Conservation (phyloP, 1,140 invertebrate genomes). For the Brachionus asplanchnoidis region DNA sequence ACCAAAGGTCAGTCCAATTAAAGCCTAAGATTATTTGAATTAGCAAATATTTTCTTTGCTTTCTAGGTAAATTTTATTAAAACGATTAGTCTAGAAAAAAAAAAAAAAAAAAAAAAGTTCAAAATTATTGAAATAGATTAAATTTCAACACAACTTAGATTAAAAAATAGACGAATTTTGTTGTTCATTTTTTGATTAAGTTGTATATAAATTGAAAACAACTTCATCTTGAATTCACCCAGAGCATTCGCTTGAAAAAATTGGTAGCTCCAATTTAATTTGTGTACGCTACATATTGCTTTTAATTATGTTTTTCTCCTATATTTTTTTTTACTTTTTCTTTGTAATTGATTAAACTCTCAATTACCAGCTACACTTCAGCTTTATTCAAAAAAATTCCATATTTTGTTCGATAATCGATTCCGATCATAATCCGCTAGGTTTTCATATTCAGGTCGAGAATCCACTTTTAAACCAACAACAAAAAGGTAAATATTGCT, state of each 20-base stretch:
- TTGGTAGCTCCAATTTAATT: neutral
- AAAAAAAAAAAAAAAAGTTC: neutral
- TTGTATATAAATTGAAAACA: neutral
- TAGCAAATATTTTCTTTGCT: neutral
- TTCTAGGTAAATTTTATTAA: neutral
- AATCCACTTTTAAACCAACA: neutral
- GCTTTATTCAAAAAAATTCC: neutral
- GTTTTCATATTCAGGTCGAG: neutral
- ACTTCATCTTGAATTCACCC: neutral
- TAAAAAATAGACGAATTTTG: neutral
- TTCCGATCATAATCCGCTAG: neutral
- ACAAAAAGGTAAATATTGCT: constrained; percentile 2
- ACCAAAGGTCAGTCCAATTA: neutral
- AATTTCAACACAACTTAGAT: neutral
- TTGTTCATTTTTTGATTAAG: neutral
- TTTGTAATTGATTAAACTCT: neutral
- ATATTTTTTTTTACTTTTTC: neutral
- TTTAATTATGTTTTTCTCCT: neutral
- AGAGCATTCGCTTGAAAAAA: neutral
- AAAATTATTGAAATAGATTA: constrained; percentile 3
- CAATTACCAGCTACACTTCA: neutral
- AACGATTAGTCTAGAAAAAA: neutral
- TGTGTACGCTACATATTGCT: neutral
- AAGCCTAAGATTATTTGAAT: neutral
- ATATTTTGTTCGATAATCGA: neutral